phyloP scores from a whole-genome alignment of 2,888 invertebrate genomes.

The Phorcus lineatus region DNA sequence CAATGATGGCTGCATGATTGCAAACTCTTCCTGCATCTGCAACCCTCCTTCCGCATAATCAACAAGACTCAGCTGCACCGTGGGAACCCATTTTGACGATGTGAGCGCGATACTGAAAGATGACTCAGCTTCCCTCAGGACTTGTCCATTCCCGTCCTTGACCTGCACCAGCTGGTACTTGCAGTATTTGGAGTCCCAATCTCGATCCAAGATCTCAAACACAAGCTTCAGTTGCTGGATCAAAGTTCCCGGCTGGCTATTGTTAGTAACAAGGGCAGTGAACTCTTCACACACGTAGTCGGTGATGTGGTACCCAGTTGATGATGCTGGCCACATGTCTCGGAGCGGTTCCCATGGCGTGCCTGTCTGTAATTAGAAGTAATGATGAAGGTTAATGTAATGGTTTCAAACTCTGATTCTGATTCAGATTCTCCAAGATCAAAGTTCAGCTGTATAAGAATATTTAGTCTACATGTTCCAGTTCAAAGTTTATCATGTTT shows the following conservation, averaged over 20 bases:
- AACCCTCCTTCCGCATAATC: neutral
- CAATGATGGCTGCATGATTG: slow-evolving; percentile 27
- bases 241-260: slow-evolving; percentile 24
- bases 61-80: slow-evolving; percentile 35
- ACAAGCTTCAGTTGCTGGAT: slow-evolving; percentile 61
- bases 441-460: no score
- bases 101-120: slow-evolving; percentile 65
- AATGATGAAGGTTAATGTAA: slow-evolving; percentile 2
- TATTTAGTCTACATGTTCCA: no score
- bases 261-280: slow-evolving; percentile 52
- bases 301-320: slow-evolving; percentile 49
- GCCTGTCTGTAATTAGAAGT: slow-evolving; percentile 47
- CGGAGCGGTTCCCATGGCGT: slow-evolving; percentile 62
- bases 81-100: slow-evolving; percentile 65
- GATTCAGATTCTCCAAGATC: no score
- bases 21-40: neutral
- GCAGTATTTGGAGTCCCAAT: slow-evolving; percentile 55
- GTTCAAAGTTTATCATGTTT: no score
- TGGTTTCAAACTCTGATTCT: neutral
- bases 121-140: slow-evolving; percentile 51
- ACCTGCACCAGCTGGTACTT: slow-evolving; percentile 44
- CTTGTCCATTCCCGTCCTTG: slow-evolving; percentile 42
- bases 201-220: slow-evolving; percentile 52
- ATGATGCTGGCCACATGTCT: slow-evolving; percentile 52
- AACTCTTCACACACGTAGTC: slow-evolving; percentile 68